These are phyloP conservation scores for Diarsia mendica DNA, from an alignment of 2,888 invertebrate species.

Conservation along the genomic window DNA sequence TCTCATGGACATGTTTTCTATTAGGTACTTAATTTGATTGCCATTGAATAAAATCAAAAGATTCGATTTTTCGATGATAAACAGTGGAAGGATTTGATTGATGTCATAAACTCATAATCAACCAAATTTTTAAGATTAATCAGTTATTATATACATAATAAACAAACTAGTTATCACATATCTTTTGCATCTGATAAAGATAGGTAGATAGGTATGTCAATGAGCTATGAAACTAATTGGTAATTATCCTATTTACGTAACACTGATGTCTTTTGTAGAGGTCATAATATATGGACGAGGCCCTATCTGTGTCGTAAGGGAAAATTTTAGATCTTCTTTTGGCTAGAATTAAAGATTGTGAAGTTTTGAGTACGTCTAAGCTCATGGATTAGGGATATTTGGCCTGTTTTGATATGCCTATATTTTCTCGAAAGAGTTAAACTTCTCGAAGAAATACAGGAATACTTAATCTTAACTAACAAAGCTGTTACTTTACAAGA, in stretches of 20 bases:
- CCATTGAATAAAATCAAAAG: constrained; percentile 11
- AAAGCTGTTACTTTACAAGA: too few relatives aligned
- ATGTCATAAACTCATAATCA: constrained; percentile 29
- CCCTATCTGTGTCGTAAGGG: neutral
- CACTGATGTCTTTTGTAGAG: neutral
- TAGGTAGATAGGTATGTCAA: constrained; percentile 11
- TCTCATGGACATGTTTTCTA: constrained; percentile 12
- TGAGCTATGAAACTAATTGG: constrained; percentile 17
- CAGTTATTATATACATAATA: neutral
- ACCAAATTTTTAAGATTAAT: constrained; percentile 9
- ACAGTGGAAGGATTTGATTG: constrained; percentile 23
- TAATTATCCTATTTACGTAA: constrained; percentile 9
- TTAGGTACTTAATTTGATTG: constrained; percentile 8
- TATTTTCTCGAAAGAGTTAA: constrained; percentile 1
- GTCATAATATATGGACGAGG: neutral
- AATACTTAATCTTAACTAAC: constrained; percentile 8
- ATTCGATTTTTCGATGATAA: constrained; percentile 18
- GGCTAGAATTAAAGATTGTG: neutral
- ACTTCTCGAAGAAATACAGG: neutral
- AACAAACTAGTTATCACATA: constrained; percentile 12
- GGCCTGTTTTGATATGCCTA: neutral
- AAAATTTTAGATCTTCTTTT: neutral
- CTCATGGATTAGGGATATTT: neutral
- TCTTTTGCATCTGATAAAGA: constrained; percentile 10
- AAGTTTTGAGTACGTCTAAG: neutral